Base-by-base conservation (phyloP, 2,113 vertebrate species). In the Cisticola juncidis region DNA sequence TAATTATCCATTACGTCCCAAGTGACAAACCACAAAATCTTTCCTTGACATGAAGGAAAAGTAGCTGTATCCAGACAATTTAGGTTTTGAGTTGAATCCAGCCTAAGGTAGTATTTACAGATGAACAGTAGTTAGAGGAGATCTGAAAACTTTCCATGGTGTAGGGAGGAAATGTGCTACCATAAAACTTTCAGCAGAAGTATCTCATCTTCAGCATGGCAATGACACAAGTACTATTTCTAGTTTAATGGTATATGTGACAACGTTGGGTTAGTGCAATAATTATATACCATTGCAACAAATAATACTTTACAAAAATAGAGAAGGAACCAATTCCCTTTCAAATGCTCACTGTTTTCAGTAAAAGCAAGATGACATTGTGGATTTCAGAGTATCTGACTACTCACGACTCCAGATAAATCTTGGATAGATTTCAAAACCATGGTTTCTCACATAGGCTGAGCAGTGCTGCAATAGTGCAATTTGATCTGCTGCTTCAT, bases 201-300 rank as follows among this genome's bases (percentile, higher is more conserved):
- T 68, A 84, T 91, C 20, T 95, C 81, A 81, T 91, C 65, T 95
- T 53, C 70, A 85, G 61, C 48, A 50, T 68, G 8, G 84, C 48
- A 90, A 90, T 76, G 73, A 81, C 61, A 69, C 20, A 87, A 88
- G 23, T 26, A 22, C 78, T 96, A 88, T 92, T 96, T 94, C 79
- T 85, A 44, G 40, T 93, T 79, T 90, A 94, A 91, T 82, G 87
- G 44, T 35, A 51, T 87, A 65, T 60, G 24, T 44, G 62, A 70
- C 26, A 51, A 79, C 36, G 29, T 13, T 48, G n/a, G 14, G 79
- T 93, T 76, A 79, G 78, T 48, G 58, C 73, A 79, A 40, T 87
- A 87, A 93, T 57, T 66, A 94, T 29, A 90, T 33, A 36, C 7
- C 9, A 62, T 64, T 84, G 40, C 35, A 86, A 79, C 44, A 15